Evolutionary conservation across 1,140 invertebrate species (phyloP), one percentile per base, ranked within the genome.

Genomic region (Drosophila novamexicana): DNA sequence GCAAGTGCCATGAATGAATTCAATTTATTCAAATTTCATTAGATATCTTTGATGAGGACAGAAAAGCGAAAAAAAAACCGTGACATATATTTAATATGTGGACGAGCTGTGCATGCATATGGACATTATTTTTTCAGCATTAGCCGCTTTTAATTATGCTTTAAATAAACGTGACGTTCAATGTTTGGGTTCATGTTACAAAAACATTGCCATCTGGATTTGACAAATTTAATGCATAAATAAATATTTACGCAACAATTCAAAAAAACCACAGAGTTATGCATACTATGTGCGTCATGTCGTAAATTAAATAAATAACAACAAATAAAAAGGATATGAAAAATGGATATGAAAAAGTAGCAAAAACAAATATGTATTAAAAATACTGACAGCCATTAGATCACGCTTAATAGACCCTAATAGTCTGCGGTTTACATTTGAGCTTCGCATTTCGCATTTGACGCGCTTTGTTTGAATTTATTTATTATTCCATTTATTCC

Each of bases 391-490:
- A 71, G 80, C 56, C 80, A 89, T 86, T 86, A 89, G 83, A 80
- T 80, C 52, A 74, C 65, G 84, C 73, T 84, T 84, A 89, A 86
- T 86, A 86, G 74, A 86, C 84, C 77, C 80, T 77, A 86, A 89
- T 86, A 86, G 79, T 71, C 52, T 83, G 83, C 64, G 83, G 83
- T 75, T 50, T 54, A 3, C 16, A 40, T 53, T 6, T 49, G 63
- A 66, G 37, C 53, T 47, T 49, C 69, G 58, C 40, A 50, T 53
- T 44, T 66, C 37, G 42, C 50, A 56, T 69, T 58, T 45, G 40
- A 66, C 52, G 14, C 34, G 40, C 39, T 53, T 50, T 62, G 57
- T 42, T 63, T 32, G 37, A 29, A 29, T 63, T 71, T 65, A 68
- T 79, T 69, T 71, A 58, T 58, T 83, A 76, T 73, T 45, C 44